Conservation (phyloP, 2,797 vertebrate species). For the Rhinophrynus dorsalis region DNA sequence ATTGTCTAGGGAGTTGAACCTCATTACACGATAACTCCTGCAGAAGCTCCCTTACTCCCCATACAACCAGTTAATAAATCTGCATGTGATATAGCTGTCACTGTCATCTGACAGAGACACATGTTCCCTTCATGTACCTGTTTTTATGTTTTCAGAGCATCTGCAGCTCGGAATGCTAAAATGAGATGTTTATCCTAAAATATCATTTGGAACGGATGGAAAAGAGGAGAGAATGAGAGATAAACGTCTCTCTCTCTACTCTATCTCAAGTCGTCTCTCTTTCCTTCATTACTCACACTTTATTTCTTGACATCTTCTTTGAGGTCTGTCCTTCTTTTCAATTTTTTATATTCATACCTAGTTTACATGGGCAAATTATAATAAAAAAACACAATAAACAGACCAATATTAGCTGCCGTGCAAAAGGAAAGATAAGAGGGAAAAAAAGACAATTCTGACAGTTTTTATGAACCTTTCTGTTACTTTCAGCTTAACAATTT, state of each 20-base stretch:
- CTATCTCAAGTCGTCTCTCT: neutral
- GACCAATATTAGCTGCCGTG: neutral
- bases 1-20: neutral
- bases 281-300: slow-evolving; percentile 11
- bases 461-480: slow-evolving; percentile 61
- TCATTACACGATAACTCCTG: slow-evolving; percentile 14
- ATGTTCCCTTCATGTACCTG: slow-evolving; percentile 6
- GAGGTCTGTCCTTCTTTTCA: neutral
- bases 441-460: slow-evolving; percentile 46
- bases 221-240: neutral
- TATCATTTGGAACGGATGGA: slow-evolving; percentile 10
- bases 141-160: slow-evolving; percentile 11
- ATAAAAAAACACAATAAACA: slow-evolving; percentile 24
- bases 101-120: slow-evolving; percentile 15
- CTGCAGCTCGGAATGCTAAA: slow-evolving; percentile 2
- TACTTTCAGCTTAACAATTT: slow-evolving; percentile 65
- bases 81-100: slow-evolving; percentile 18
- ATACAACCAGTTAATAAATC: slow-evolving; percentile 25
- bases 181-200: slow-evolving; percentile 46
- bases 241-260: slow-evolving; percentile 3
- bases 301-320: too few relatives aligned
- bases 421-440: slow-evolving; percentile 31
- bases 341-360: slow-evolving; percentile 11
- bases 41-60: neutral
- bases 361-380: slow-evolving; percentile 35